Conservation (phyloP, 2,888 invertebrate species). For the Phymatocera aterrima region DNA sequence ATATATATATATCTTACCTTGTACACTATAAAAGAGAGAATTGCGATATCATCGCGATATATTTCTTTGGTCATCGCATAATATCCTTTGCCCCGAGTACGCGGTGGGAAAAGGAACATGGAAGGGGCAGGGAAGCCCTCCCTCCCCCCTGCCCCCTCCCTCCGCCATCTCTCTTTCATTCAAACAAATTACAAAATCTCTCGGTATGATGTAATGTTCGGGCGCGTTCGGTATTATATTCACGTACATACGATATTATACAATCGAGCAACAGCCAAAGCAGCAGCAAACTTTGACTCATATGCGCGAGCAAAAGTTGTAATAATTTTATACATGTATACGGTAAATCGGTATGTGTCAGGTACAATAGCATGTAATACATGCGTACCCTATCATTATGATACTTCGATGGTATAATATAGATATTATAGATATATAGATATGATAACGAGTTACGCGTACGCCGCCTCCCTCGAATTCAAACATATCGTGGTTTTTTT, state of each 20-base stretch:
- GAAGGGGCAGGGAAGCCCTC: no score
- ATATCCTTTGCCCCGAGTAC: neutral
- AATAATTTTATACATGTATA: no score
- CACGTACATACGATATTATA: conserved; percentile 75
- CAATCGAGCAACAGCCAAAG: conserved; percentile 70
- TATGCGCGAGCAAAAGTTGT: no score
- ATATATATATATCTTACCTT: neutral
- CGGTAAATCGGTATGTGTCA: no score
- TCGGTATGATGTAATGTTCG: conserved; percentile 69
- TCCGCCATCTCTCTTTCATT: neutral
- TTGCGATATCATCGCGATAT: neutral
- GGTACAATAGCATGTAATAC: no score
- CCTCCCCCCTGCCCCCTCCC: neutral
- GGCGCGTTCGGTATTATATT: conserved; percentile 71
- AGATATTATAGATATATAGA: no score
- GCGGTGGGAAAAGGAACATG: no score
- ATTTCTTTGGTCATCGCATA: neutral
- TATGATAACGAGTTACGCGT: no score
- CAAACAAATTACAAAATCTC: conserved; percentile 70
- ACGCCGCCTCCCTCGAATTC: no score
- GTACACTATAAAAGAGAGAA: neutral
- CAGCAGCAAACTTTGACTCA: conserved; percentile 73
- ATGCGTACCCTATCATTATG: no score
- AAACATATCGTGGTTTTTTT: no score
- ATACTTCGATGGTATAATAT: no score